These are phyloP conservation scores for Drosophila emarginata DNA, from an alignment of 2,888 invertebrate species.

Conservation along the genomic window DNA sequence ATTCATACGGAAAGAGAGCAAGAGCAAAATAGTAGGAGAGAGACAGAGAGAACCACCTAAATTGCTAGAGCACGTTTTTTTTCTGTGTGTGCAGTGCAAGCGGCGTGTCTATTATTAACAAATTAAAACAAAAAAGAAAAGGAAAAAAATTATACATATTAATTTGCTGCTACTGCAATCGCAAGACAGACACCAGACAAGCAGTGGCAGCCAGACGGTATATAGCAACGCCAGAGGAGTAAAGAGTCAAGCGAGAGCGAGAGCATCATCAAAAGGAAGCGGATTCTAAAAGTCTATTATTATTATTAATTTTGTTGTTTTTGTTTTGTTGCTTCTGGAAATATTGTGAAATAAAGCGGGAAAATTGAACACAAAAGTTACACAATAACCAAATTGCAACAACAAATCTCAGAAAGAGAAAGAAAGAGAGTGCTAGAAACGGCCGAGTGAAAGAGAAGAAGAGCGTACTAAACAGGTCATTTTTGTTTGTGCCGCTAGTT, in stretches of 20 bases:
- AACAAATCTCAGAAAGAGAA: slow-evolving; percentile 17
- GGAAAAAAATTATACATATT: slow-evolving; percentile 8
- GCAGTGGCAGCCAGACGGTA: not conserved
- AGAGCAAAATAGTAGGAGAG: slow-evolving; percentile 22
- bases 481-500: slow-evolving; percentile 37
- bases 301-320: not conserved
- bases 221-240: not conserved
- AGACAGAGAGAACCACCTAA: slow-evolving; percentile 4
- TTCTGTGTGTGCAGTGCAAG: slow-evolving; percentile 4
- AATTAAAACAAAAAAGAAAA: slow-evolving; percentile 11
- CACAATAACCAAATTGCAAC: slow-evolving; percentile 30
- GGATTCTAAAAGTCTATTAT: slow-evolving; percentile 5
- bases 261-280: not conserved
- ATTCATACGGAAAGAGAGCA: slow-evolving; percentile 36
- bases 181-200: slow-evolving; percentile 1
- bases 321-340: not conserved
- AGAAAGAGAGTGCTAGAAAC: not conserved
- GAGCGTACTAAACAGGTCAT: slow-evolving; percentile 34
- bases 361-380: not conserved
- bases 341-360: slow-evolving; percentile 2
- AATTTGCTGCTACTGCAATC: slow-evolving; percentile 1
- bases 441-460: not conserved
- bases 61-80: slow-evolving; percentile 6
- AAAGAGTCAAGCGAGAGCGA: not conserved
- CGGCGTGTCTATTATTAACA: slow-evolving; percentile 22